Conservation (phyloP, 2,797 vertebrate species). For the Poecilia picta region DNA sequence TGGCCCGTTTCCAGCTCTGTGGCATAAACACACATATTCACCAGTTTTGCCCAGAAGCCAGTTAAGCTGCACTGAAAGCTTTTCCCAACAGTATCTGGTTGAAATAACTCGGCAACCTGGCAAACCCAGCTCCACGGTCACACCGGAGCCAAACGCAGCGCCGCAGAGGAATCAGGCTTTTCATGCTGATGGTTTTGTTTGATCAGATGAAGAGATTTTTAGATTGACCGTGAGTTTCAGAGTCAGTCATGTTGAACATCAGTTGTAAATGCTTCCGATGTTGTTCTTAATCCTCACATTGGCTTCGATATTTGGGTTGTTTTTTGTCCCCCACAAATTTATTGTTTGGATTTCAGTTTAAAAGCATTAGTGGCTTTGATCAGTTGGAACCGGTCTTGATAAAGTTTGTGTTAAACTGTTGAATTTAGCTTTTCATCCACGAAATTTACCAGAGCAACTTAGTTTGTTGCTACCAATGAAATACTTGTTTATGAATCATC, state of each 20-base stretch:
- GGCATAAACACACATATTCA: not conserved
- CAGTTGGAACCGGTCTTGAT: slow-evolving; percentile 59
- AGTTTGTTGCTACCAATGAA: not conserved
- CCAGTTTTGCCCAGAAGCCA: not conserved
- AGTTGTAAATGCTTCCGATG: slow-evolving; percentile 54
- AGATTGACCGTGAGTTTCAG: slow-evolving; percentile 67
- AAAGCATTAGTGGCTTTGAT: slow-evolving; percentile 58
- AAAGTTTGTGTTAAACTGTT: slow-evolving; percentile 41
- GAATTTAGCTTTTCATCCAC: not conserved
- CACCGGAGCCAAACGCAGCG: slow-evolving; percentile 31
- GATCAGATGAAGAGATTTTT: slow-evolving; percentile 70
- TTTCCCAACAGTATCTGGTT: not conserved
- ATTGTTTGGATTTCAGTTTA: slow-evolving; percentile 72
- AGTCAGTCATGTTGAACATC: slow-evolving; percentile 61
- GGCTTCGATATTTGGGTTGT: slow-evolving; percentile 40
- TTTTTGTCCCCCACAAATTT: slow-evolving; percentile 50
- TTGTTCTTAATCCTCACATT: slow-evolving; percentile 55
- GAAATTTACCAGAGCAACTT: not conserved
- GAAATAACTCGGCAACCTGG: slow-evolving; percentile 37
- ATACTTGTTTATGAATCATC: not conserved
- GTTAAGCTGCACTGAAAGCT: slow-evolving; percentile 8
- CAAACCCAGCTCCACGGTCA: slow-evolving; percentile 30
- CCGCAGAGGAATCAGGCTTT: slow-evolving; percentile 30
- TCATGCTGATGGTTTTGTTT: slow-evolving; percentile 60
- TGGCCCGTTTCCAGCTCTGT: not conserved